phyloP scores from a whole-genome alignment of 2,113 vertebrate genomes.

The Cacatua alba region DNA sequence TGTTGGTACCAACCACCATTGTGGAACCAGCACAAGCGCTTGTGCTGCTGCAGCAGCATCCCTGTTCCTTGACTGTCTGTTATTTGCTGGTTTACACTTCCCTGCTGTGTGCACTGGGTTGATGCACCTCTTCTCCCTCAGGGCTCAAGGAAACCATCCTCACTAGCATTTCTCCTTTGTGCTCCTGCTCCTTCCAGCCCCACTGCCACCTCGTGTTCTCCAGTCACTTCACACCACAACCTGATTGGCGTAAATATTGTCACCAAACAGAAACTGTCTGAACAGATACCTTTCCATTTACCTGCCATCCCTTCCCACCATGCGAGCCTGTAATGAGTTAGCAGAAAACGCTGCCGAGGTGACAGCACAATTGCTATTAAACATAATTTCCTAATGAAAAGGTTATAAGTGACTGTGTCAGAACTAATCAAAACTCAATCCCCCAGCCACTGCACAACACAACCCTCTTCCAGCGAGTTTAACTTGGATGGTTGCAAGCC shows the following conservation, averaged over 20 bases:
- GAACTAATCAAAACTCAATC: slow-evolving; percentile 73
- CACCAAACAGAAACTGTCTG: not conserved
- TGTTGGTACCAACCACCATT: not conserved
- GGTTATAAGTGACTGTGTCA: slow-evolving; percentile 70
- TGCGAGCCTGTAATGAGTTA: slow-evolving; percentile 46
- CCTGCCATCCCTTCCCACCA: not conserved
- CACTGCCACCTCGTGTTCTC: not conserved
- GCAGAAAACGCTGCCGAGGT: slow-evolving; percentile 68
- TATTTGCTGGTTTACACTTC: not conserved
- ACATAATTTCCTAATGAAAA: slow-evolving; percentile 83
- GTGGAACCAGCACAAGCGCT: not conserved
- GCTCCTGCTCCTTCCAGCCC: not conserved
- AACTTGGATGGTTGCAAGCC: not conserved
- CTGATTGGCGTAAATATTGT: not conserved
- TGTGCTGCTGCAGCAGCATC: not conserved
- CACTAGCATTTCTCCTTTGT: not conserved
- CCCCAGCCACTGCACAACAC: slow-evolving; percentile 19
- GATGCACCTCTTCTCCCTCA: not conserved
- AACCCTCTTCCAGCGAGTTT: not conserved
- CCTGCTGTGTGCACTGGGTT: not conserved
- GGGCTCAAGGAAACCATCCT: not conserved
- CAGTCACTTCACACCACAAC: not conserved
- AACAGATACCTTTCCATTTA: not conserved
- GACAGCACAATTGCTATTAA: slow-evolving; percentile 82
- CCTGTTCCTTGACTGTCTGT: rapidly evolving